Evolutionary conservation across 1,140 invertebrate genomes (phyloP), one percentile per base, ranked within the genome.

Genomic region (Bombus impatiens): DNA sequence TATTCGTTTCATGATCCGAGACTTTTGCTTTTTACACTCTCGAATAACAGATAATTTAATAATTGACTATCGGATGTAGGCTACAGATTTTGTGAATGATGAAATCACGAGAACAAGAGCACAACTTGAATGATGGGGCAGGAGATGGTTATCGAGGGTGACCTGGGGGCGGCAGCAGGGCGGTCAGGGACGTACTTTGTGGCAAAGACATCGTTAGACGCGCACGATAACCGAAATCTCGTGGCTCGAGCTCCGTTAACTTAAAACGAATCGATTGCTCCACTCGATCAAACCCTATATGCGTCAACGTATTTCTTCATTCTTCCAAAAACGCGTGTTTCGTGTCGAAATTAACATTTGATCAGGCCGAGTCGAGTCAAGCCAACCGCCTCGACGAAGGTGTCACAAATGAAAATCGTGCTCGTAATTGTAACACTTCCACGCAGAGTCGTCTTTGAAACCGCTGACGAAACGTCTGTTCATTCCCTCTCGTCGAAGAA

Each of bases 171-270:
- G 93, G 93, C 94, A 94, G 88, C 87, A 92, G 93, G 92, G 93
- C 92, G 93, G 91, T 93, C 93, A 94, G 92, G 92, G 92, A 91
- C 87, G 94, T 94, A 94, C 93, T 94, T 94, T 94, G 93, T 94
- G 93, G 93, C 92, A 94, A 94, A 90, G 92, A 92, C 88, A 83
- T 65, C 75, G 67, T 80, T 74, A 47, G 65, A 47, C 76, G 86
- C 74, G 80, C 71, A 88, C 75, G 78, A 84, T 86, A 77, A 40
- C 70, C 76, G 87, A 91, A 76, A 89, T 91, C 82, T 75, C 85
- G 59, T 70, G 67, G 65, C 80, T 80, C 59, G 35, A 86, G 53
- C 40, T 18, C 70, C 32, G 67, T 70, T 70, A 72, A 75, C 12
- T n/a, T n/a, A n/a, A 5, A 35, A 53, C 22, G 28, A 47, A 42